Evolutionary conservation across 2,888 invertebrate species (phyloP).

Genomic region (Helobdella robusta): DNA sequence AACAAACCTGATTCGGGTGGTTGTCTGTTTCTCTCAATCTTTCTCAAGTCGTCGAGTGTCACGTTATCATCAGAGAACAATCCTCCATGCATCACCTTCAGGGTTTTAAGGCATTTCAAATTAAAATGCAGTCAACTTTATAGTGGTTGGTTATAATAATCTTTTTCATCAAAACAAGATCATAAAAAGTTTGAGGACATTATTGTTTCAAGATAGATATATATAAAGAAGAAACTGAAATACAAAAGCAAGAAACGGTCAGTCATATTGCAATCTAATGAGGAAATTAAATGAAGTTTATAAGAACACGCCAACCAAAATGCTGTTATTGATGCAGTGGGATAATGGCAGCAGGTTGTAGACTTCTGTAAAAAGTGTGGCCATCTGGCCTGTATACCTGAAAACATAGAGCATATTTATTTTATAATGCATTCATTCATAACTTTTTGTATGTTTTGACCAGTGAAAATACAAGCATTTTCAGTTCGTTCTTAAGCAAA

Average conservation of each 20-base stretch:
- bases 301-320: constrained; percentile 56
- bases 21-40: constrained; percentile 82
- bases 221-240: no score
- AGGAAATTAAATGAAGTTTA: neutral
- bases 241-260: no score
- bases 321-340: constrained; percentile 79
- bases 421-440: no score
- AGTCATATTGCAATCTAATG: no score
- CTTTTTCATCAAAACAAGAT: neutral
- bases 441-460: no score
- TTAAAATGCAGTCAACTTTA: neutral
- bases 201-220: no score
- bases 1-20: constrained; percentile 82
- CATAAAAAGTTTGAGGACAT: no score
- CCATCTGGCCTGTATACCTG: constrained; percentile 75
- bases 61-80: constrained; percentile 86
- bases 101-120: constrained; percentile 9
- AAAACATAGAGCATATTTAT: no score
- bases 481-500: no score
- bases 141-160: neutral
- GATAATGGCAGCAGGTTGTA: constrained; percentile 94
- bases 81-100: constrained; percentile 91
- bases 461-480: no score
- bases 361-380: constrained; percentile 92
- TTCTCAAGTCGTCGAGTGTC: constrained; percentile 79